These are phyloP conservation scores for Tetragonula clypearis DNA, from an alignment of 1,140 invertebrate species.

Conservation along the genomic window DNA sequence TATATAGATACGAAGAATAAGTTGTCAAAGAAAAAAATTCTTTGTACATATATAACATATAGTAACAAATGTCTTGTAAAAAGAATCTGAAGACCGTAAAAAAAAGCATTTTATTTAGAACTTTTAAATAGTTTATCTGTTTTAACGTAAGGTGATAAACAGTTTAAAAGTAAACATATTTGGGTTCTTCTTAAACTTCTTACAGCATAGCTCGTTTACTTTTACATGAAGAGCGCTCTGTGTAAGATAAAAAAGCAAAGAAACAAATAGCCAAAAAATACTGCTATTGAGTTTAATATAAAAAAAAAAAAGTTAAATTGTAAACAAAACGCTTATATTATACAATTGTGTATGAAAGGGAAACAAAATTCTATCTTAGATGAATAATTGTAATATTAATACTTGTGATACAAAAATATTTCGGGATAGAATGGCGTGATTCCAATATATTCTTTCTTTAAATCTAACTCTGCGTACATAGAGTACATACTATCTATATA, in stretches of 20 bases:
- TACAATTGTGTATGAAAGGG: constrained; percentile 69
- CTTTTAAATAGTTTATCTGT: constrained; percentile 33
- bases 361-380: constrained; percentile 72
- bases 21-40: constrained; percentile 57
- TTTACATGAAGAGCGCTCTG: constrained; percentile 28
- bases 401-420: constrained; percentile 71
- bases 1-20: constrained; percentile 49
- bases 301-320: constrained; percentile 58
- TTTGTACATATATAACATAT: constrained; percentile 65
- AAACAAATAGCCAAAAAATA: constrained; percentile 63
- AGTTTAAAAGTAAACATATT: constrained; percentile 40
- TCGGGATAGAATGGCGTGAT: constrained; percentile 40
- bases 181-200: constrained; percentile 48
- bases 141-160: constrained; percentile 48
- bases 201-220: constrained; percentile 19
- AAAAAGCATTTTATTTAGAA: constrained; percentile 59
- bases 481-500: constrained; percentile 37
- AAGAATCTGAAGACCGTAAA: constrained; percentile 50
- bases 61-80: constrained; percentile 61
- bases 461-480: constrained; percentile 57
- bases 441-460: constrained; percentile 44
- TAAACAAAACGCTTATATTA: constrained; percentile 75
- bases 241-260: constrained; percentile 58
- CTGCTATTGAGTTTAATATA: constrained; percentile 59
- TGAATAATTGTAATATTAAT: constrained; percentile 70